Evolutionary conservation across 92 coral and sea anemone species (phyloP), one percentile per base, ranked within the genome.

Genomic region (Zoanthus sociatus): DNA sequence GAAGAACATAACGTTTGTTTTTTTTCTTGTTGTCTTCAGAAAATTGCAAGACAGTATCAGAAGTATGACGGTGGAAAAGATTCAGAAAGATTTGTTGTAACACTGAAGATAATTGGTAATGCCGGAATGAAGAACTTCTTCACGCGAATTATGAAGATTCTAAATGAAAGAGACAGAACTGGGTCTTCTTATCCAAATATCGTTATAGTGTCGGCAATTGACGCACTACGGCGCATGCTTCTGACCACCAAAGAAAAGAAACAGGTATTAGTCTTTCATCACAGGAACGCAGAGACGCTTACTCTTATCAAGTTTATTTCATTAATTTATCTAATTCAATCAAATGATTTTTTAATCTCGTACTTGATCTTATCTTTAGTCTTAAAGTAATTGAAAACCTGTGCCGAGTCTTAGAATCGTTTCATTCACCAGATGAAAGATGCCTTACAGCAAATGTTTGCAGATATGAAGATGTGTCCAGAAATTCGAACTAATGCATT

Each of bases 41-140:
- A 61, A 20, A 68, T 91, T 1, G 86, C 74, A 44, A 78, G 46
- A 13, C 79, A 87, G 48, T 91, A 87, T 81, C 78, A 88, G 64
- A 73, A 20, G 60, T 83, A 67, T 70, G 48, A 73, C 1, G 45
- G 31, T 16, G 83, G 87, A 13, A 79, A 33, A 8, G 50, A 91
- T 85, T 67, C 74, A 18, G 94, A 84, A 69, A 91, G 84, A 42
- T 78, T 91, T 46, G 89, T 91, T 6, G 87, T 88, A 13, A 88
- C 89, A 7, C 51, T 91, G 68, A 91, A 91, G 78, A 79, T 87
- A 32, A 91, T 91, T 32, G 94, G 91, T 45, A 91, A 91, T 32
- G 73, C 91, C 31, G 94, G 94, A 64, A 84, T 74, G 73, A 82
- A 63, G 26, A 55, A 30, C 21, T 71, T 83, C 30, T 51, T 91